These are phyloP conservation scores for Chlorops oryzae DNA, from an alignment of 1,140 invertebrate species.

Conservation along the genomic window DNA sequence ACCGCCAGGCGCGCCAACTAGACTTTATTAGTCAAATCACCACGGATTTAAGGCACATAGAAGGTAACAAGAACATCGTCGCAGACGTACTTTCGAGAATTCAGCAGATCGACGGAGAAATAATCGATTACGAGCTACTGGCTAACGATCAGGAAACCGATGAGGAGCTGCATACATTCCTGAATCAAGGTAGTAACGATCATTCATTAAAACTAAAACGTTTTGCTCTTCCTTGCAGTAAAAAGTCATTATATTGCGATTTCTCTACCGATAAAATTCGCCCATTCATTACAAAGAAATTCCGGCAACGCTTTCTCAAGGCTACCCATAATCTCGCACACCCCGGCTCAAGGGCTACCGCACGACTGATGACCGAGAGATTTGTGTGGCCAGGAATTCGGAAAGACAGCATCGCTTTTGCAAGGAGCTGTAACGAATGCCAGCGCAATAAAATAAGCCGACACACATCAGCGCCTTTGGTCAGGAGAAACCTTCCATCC, in stretches of 20 bases:
- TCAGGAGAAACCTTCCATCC: too few species aligned
- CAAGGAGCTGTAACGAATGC: background rate
- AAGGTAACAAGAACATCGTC: slow-evolving; percentile 36
- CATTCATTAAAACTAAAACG: background rate
- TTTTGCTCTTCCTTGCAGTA: background rate
- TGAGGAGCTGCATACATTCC: background rate
- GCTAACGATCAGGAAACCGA: slow-evolving; percentile 4
- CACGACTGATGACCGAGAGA: background rate
- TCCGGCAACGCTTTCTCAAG: slow-evolving; percentile 1
- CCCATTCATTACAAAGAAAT: background rate
- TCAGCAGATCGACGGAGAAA: too few species aligned
- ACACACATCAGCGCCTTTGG: too few species aligned
- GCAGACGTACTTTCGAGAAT: slow-evolving; percentile 37
- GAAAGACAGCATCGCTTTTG: background rate
- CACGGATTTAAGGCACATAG: slow-evolving; percentile 38
- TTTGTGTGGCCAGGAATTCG: background rate
- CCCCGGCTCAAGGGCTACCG: too few species aligned
- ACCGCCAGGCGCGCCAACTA: slow-evolving; percentile 31
- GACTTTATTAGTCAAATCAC: slow-evolving; percentile 46
- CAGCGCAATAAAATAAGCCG: slow-evolving; percentile 7
- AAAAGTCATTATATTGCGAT: slow-evolving; percentile 9
- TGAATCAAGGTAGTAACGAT: background rate
- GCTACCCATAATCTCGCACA: slow-evolving; percentile 7
- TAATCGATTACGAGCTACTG: background rate
- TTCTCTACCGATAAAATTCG: slow-evolving; percentile 9